Base-by-base conservation (phyloP, 2,797 vertebrate species). In the Microctenopoma stevenorrisi region DNA sequence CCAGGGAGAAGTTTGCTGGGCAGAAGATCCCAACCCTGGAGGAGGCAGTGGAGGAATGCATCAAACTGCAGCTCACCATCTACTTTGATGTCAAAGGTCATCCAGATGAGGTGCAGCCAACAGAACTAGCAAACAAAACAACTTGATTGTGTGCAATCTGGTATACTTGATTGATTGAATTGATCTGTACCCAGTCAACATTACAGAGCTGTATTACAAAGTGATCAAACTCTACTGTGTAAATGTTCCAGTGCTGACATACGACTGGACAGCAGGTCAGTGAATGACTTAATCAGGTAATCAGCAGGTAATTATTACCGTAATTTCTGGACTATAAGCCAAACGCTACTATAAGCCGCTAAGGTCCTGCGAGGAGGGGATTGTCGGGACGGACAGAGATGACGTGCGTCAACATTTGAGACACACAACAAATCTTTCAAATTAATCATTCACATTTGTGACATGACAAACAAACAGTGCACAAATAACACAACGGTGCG, bases 41-140 rank as follows among this genome's bases (percentile, higher is more conserved):
- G 85, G 96, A 98, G 88, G 98, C 96, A 0, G 93, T 99, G 65
- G 79, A 94, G 84, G 97, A 98, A 80, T 95, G 94, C 73, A 86
- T 98, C 81, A 92, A 71, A 64, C 89, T 86, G 78, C 92, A 97
- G 82, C 95, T 99, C 64, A 94, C 76, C 28, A 94, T 99, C 86
- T 99, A 96, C 91, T 99, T 99, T 9, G 97, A 99, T 85, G 95
- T 99, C 87, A 99, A 99, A 95, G 95, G 97, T 90, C 95, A 97
- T 65, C 96, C 97, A 71, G 89, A 93, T 43, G 89, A 97, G 97
- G 98, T 98, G 93, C 47, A 7, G 49, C 50, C 25, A 54, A 57
- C 50, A 61, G 57, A 69, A 51, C 46, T 5, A 66, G 52, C 64
- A 58, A 43, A 58, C 58, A 46, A 12, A 62, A 15, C 3, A 3